phyloP scores from a whole-genome alignment of 2,797 vertebrate species.

The Chaetophractus vellerosus region DNA sequence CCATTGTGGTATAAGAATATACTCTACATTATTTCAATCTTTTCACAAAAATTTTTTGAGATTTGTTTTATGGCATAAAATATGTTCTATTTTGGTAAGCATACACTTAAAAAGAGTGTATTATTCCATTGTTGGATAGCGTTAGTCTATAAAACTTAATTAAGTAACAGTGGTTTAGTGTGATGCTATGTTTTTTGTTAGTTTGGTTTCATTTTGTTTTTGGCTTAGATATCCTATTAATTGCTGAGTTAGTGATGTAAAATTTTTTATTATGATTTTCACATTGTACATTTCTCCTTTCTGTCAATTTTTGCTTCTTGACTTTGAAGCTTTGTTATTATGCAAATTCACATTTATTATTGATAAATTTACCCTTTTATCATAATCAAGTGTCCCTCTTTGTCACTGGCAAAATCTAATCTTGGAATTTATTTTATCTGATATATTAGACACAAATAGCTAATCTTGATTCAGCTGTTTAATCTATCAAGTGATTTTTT shows the following conservation, averaged over 20 bases:
- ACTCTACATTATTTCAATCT: too few relatives aligned
- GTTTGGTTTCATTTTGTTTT: neutral
- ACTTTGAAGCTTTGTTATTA: too few relatives aligned
- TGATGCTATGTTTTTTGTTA: too few relatives aligned
- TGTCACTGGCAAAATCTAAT: neutral
- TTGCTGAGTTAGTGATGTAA: too few relatives aligned
- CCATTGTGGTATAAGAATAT: too few relatives aligned
- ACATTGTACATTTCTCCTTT: too few relatives aligned
- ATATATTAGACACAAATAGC: too few relatives aligned
- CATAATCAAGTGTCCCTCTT: neutral
- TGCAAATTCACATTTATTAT: neutral
- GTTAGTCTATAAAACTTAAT: too few relatives aligned
- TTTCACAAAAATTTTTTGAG: neutral
- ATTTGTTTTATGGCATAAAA: neutral
- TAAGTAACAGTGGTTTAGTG: too few relatives aligned
- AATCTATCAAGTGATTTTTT: neutral
- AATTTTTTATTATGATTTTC: too few relatives aligned
- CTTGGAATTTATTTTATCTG: neutral
- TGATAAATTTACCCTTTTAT: neutral
- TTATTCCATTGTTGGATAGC: too few relatives aligned
- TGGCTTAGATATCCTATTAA: neutral
- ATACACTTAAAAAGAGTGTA: too few relatives aligned
- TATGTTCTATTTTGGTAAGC: neutral
- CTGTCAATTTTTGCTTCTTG: neutral
- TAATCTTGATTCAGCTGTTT: neutral